Evolutionary conservation across 2,888 invertebrate species (phyloP), one percentile per base, ranked within the genome.

Genomic region (Cataglyphis rosenhaueri): DNA sequence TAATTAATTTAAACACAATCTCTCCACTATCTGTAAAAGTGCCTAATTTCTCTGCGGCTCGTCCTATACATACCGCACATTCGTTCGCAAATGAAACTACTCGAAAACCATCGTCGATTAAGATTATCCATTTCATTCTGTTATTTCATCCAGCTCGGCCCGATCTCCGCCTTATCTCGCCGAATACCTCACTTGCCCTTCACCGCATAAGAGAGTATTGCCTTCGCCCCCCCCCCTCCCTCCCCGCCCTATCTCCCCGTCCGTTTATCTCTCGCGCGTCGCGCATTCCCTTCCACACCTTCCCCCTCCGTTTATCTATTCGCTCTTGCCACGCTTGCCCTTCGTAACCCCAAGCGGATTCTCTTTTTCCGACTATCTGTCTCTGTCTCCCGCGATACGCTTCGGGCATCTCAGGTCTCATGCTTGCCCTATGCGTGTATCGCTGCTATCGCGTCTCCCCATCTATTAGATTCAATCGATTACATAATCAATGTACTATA

Each of bases 321-420:
- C 57, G 57, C 57, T 78, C 32, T 52, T 52, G 78, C 70, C 57
- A 59, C 70, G 59, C 35, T 71, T 79, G 78, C 71, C 78, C 78
- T 79, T 59, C 59, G 59, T 79, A 79, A 79, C 78, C 76, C 71
- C 29, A 55, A 78, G 78, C 71, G 78, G 78, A 78, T 70, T 79
- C 78, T 79, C 71, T 71, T 79, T 79, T 71, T 48, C 73, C 73
- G 44, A 68, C 78, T 71, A 79, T 79, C 44, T 71, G 71, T 79
- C 78, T 79, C 73, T 71, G 78, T 71, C 73, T 48, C 35, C 41
- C 71, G 71, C 44, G 52, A 68, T 68, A 68, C 52, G 44, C 71
- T 44, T 44, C 59, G 57, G 3, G 8, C 32, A 70, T 21, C 35
- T 35, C 21, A 35, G 35, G 65, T 78, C 78, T 18, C 70, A 52